These are phyloP conservation scores for Brachionus manjavacas DNA, from an alignment of 1,140 invertebrate genomes.

Conservation along the genomic window DNA sequence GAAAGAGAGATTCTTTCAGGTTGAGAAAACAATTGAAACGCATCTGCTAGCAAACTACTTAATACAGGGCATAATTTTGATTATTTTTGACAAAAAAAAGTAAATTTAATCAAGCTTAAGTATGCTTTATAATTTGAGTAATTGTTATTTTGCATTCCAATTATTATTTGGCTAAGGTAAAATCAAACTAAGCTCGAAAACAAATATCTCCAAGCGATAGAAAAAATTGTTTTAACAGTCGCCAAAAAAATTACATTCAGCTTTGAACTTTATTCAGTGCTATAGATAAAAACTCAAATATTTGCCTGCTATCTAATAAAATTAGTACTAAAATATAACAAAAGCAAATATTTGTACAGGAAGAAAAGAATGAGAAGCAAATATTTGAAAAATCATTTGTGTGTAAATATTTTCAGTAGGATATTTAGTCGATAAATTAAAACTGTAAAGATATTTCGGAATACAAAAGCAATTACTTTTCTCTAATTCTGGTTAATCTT, in stretches of 20 bases:
- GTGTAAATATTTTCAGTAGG: slow-evolving; percentile 3
- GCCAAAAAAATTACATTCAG: not conserved
- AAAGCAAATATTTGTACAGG: slow-evolving; percentile 26
- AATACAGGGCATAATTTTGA: not conserved
- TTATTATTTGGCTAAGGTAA: not conserved
- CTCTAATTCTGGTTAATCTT: not conserved
- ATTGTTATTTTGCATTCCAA: not conserved
- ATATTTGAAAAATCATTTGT: slow-evolving; percentile 11
- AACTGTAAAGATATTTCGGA: not conserved
- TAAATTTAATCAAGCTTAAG: not conserved
- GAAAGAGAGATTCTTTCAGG: not conserved
- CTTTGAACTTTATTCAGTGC: not conserved
- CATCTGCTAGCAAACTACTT: not conserved
- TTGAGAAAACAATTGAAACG: not conserved
- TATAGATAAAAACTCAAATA: slow-evolving; percentile 7
- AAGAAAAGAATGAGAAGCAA: slow-evolving; percentile 31
- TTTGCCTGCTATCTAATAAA: slow-evolving; percentile 13
- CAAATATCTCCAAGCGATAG: not conserved
- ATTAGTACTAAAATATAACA: slow-evolving; percentile 14
- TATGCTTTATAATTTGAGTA: not conserved
- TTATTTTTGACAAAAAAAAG: not conserved
- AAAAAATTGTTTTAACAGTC: not conserved
- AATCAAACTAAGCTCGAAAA: not conserved
- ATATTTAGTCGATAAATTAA: not conserved
- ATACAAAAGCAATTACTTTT: not conserved